phyloP scores from a whole-genome alignment of 2,888 invertebrate species.

The Adineta ricciae region DNA sequence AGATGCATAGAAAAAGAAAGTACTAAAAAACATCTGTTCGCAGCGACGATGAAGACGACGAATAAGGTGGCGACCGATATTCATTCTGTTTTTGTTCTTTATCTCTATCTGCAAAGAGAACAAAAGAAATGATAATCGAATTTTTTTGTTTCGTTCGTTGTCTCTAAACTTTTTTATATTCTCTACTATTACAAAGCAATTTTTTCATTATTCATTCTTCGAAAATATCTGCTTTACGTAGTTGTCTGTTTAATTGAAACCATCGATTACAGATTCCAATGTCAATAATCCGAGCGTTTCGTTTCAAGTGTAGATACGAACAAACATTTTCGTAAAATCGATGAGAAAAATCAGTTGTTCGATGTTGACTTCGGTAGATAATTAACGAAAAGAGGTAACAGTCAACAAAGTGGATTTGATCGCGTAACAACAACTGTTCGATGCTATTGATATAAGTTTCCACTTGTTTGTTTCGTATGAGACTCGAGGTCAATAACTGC shows the following conservation, averaged over 20 bases:
- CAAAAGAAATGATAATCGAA: neutral
- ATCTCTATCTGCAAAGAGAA: conserved; percentile 7
- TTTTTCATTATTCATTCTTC: neutral
- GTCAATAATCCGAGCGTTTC: neutral
- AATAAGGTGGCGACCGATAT: neutral
- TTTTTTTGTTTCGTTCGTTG: neutral
- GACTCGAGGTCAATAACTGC: neutral
- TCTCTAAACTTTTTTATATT: neutral
- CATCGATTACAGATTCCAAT: conserved; percentile 1
- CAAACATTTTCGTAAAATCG: neutral
- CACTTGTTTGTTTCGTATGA: neutral
- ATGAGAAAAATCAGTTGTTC: neutral
- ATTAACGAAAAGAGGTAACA: neutral
- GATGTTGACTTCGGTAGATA: neutral
- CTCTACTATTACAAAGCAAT: neutral
- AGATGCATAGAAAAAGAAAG: neutral
- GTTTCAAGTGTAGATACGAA: neutral
- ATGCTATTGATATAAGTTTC: neutral
- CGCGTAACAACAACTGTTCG: neutral
- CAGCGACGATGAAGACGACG: neutral
- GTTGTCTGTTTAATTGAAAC: neutral
- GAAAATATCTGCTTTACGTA: neutral
- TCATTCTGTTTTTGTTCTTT: neutral
- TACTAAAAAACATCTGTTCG: neutral
- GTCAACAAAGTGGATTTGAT: neutral